Conservation (phyloP, 2,888 invertebrate genomes). For the Mesoligia furuncula region DNA sequence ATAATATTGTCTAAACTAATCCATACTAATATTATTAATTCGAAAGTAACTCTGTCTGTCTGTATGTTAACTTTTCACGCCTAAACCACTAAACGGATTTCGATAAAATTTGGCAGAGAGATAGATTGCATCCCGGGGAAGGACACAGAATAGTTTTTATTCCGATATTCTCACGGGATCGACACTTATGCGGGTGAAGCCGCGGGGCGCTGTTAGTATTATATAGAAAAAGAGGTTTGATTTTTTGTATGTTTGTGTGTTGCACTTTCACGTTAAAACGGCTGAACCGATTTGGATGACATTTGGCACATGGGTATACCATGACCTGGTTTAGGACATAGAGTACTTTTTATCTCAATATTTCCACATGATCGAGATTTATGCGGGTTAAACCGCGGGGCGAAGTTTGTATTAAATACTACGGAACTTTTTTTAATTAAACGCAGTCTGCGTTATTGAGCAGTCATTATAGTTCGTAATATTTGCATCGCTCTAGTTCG, state of each 20-base stretch:
- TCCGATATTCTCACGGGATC: too few relatives aligned
- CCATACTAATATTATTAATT: too few relatives aligned
- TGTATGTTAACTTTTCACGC: too few relatives aligned
- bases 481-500: slow-evolving; percentile 66
- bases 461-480: slow-evolving; percentile 52
- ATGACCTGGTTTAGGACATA: not conserved
- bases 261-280: not conserved
- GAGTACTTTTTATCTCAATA: not conserved
- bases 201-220: too few relatives aligned
- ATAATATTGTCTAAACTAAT: not conserved
- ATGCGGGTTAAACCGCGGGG: not conserved
- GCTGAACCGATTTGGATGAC: not conserved
- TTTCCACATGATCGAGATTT: not conserved
- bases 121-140: too few relatives aligned
- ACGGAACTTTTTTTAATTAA: slow-evolving; percentile 49
- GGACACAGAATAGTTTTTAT: too few relatives aligned
- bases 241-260: not conserved
- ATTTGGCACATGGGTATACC: not conserved
- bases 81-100: too few relatives aligned
- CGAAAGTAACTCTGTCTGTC: too few relatives aligned
- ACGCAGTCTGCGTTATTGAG: slow-evolving; percentile 48
- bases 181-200: too few relatives aligned
- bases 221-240: not conserved
- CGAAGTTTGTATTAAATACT: slow-evolving; percentile 14
- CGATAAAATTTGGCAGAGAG: too few relatives aligned